Conservation (phyloP, 1,140 invertebrate genomes). For the Adoxophyes honmai region DNA sequence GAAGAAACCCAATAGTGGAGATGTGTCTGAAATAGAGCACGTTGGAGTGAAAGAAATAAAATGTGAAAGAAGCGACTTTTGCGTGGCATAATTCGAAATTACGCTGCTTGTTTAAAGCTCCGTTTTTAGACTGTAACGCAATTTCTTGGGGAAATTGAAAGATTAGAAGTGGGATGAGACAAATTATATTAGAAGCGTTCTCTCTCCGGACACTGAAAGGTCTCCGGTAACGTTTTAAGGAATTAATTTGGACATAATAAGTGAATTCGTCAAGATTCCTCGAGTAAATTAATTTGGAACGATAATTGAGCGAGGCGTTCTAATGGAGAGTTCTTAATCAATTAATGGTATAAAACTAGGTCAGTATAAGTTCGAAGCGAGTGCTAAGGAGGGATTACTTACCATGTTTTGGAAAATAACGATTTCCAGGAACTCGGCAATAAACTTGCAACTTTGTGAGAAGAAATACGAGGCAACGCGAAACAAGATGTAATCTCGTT, state of each 20-base stretch:
- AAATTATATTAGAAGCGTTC: constrained; percentile 39
- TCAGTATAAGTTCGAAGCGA: not conserved
- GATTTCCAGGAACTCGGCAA: not conserved
- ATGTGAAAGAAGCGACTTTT: not conserved
- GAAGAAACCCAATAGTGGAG: too few species aligned
- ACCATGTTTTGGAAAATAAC: not conserved
- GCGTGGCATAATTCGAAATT: not conserved
- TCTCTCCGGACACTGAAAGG: constrained; percentile 32
- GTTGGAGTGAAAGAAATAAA: not conserved
- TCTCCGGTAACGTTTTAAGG: constrained; percentile 23
- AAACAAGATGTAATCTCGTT: not conserved
- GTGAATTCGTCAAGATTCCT: constrained; percentile 38
- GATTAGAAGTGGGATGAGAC: constrained; percentile 38
- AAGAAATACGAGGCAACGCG: not conserved
- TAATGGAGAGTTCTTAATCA: constrained; percentile 22
- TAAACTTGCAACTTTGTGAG: not conserved
- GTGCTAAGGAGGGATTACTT: too few species aligned
- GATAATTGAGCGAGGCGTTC: constrained; percentile 23
- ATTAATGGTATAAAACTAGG: constrained; percentile 5
- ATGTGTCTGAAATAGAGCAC: too few species aligned
- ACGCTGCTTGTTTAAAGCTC: constrained; percentile 15
- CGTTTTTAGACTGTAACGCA: constrained; percentile 20
- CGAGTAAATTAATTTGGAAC: constrained; percentile 30
- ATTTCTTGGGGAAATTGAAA: constrained; percentile 32
- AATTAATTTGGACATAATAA: constrained; percentile 40